These are phyloP conservation scores for Butorides virescens DNA, from an alignment of 2,113 vertebrate genomes.

Conservation along the genomic window DNA sequence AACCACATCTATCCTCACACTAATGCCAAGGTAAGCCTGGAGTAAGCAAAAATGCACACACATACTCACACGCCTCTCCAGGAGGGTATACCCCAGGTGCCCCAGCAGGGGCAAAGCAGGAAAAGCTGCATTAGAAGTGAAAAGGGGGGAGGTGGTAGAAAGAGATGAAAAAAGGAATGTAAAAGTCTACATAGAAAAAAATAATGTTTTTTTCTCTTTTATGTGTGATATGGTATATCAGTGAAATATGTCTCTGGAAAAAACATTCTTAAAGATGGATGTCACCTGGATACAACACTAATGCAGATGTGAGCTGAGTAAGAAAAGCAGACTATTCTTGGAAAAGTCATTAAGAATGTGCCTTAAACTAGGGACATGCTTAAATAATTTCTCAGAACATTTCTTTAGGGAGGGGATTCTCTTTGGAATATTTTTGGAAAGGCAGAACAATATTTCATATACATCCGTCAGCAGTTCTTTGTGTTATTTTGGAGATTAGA, in stretches of 20 bases:
- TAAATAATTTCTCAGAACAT: not conserved
- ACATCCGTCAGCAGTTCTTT: not conserved
- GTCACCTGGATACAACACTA: not conserved
- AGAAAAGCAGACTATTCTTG: not conserved
- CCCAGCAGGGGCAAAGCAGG: not conserved
- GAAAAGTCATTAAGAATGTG: not conserved
- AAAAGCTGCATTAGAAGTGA: not conserved
- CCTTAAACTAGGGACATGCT: not conserved
- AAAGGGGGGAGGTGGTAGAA: not conserved
- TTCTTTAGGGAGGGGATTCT: not conserved
- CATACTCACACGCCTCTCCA: not conserved
- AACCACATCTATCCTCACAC: not conserved
- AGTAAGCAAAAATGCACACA: not conserved
- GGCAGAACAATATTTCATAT: not conserved
- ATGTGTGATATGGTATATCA: not conserved
- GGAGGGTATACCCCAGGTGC: fast-evolving
- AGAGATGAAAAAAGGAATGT: not conserved
- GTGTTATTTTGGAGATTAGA: not conserved
- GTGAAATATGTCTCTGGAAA: not conserved
- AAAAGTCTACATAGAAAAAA: not conserved
- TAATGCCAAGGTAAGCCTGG: not conserved
- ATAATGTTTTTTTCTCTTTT: fast-evolving
- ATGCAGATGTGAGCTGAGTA: not conserved
- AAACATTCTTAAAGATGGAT: not conserved
- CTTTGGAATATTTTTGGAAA: not conserved